Base-by-base conservation (phyloP, 2,113 vertebrate genomes). In the Trinectes maculatus region DNA sequence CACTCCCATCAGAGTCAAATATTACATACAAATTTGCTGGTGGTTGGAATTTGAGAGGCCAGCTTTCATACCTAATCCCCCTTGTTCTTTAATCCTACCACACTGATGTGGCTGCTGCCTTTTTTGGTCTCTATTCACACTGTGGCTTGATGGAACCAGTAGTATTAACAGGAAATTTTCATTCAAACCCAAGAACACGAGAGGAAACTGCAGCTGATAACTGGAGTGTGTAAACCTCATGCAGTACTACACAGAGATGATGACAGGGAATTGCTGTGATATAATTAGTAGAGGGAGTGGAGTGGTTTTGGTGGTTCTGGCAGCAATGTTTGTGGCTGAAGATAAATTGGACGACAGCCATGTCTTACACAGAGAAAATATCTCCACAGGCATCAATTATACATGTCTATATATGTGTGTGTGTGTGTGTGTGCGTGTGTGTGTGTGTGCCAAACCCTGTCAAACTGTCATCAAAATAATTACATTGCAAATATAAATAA, bases 1-100 rank as follows among this genome's bases (percentile, higher is more conserved):
- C 34, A 46, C 58, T 60, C 66, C 46, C 64, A 58, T 80, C 58
- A 77, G 82, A 87, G 79, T 89, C 69, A 82, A 77, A 76, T 69
- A 60, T 55, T 18, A 61, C 2, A 10, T 36, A 24, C 16, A 5
- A 44, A 34, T 66, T 73, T 80, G 36, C 37, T 52, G 8, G 52
- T 11, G 28, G 18, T 15, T 64, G 65, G 67, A 85, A 77, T 64
- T 82, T 39, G 70, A 64, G 60, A 57, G 63, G 65, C 68, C 29
- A 31, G 36, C 46, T 13, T 52, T 5, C 53, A 59, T 39, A 47
- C 22, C n/a, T 80, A 84, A 88, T 87, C 83, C 74, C 37, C 21
- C 52, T 39, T 29, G 34, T 15, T 55, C 36, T 24, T 39, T 89
- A 82, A 84, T 85, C 22, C 73, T 0, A 0, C 34, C 4, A 10